Conservation (phyloP, 2,113 vertebrate genomes). For the Dromiciops gliroides region DNA sequence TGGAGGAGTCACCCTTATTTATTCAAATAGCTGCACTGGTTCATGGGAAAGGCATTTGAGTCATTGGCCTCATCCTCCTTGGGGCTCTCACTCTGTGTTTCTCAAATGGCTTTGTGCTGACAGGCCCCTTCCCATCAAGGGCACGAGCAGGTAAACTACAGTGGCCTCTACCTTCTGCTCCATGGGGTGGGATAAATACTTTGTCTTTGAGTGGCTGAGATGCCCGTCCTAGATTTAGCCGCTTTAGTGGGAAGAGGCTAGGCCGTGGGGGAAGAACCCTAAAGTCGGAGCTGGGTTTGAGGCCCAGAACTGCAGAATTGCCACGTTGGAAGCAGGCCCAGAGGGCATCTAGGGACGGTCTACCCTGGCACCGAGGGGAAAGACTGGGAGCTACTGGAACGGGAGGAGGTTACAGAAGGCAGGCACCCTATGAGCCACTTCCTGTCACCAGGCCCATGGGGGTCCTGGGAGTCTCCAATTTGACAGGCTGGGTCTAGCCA, state of each 20-base stretch:
- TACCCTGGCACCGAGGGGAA: background rate
- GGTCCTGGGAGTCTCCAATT: too few relatives aligned
- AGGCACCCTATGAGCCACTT: background rate
- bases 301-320: background rate
- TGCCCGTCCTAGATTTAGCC: conserved; percentile 42
- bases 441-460: background rate
- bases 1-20: background rate
- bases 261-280: background rate
- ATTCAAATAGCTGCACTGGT: conserved; percentile 7
- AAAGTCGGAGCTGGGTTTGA: background rate
- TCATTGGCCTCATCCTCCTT: background rate
- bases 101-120: background rate
- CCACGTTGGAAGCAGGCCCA: background rate
- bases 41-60: background rate
- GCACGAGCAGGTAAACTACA: conserved; percentile 20
- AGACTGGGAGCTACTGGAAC: background rate
- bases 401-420: background rate
- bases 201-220: conserved; percentile 12
- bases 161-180: background rate
- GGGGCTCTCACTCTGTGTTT: background rate
- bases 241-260: background rate
- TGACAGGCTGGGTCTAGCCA: background rate
- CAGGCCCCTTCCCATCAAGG: background rate
- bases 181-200: background rate
- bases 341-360: background rate